These are phyloP conservation scores for Dolichotis patagonum DNA, from an alignment of 2,113 vertebrate genomes.

Conservation along the genomic window DNA sequence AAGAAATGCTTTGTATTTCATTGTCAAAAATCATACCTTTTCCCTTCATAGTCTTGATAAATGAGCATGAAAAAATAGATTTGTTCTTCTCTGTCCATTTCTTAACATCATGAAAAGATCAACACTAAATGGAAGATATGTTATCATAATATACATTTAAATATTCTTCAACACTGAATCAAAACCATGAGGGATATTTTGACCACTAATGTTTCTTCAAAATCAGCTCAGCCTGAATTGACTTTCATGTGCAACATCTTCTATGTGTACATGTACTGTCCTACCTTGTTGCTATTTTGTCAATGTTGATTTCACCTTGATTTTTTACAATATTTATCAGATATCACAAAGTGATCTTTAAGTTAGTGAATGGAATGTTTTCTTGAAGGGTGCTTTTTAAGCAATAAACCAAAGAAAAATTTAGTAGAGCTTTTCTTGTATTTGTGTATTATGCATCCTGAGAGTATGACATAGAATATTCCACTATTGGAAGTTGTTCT, in stretches of 20 bases:
- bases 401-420: background rate
- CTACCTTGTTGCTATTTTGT: constrained; percentile 11
- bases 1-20: constrained; percentile 42
- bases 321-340: background rate
- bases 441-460: background rate
- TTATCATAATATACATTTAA: background rate
- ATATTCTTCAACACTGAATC: constrained; percentile 37
- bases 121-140: background rate
- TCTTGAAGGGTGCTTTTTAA: constrained; percentile 33
- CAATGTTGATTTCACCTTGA: background rate
- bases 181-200: background rate
- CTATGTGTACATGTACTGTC: background rate
- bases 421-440: constrained; percentile 27
- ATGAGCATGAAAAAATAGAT: background rate
- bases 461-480: constrained; percentile 13
- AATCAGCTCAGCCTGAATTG: background rate
- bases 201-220: background rate
- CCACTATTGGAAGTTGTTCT: constrained; percentile 22
- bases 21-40: constrained; percentile 29
- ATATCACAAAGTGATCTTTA: constrained; percentile 24
- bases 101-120: constrained; percentile 29
- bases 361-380: constrained; percentile 7
- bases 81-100: constrained; percentile 31
- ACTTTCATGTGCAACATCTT: constrained; percentile 37
- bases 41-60: constrained; percentile 7